Evolutionary conservation across 2,113 vertebrate species (phyloP), one percentile per base, ranked within the genome.

Genomic region (Calyptomena viridis): DNA sequence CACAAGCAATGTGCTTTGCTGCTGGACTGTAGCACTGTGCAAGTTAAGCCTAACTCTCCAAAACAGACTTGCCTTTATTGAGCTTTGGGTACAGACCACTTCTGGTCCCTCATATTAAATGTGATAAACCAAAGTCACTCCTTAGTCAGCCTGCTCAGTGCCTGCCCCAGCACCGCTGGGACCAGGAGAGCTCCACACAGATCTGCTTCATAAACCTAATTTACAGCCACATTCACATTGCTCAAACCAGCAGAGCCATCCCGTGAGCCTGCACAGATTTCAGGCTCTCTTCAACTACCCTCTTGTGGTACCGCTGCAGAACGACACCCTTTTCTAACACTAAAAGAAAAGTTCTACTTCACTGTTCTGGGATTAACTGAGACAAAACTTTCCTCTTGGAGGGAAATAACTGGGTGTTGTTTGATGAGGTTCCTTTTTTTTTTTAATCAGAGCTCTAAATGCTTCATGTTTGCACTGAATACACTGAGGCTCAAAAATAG

Each of bases 231-330:
- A 20, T 64, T 88, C 88, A 86, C 85, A 92, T 84, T 92, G 92
- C 66, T 60, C 6, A 25, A 23, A 90, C 20, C 28, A 84, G 92
- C 76, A 52, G 5, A 63, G 55, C 68, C 19, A 2, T 67, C 60
- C 39, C 0, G 0, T 50, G 47, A 80, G 72, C 82, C 64, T 35
- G 39, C 83, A 11, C 15, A 0, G 42, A 67, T 88, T 95, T 75
- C 69, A 84, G 88, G 24, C 76, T 94, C 72, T 74, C 76, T 73
- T 76, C 68, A 96, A 92, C 93, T 91, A 92, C 96, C 95, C 95
- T 96, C 95, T 96, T 89, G 95, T 93, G 96, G 96, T 79, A n/a
- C 56, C 5, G 20, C 80, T 53, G 93, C 60, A 75, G 93, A 96
- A 96, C 7, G 50, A 78, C 96, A 97, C 24, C 76, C 64, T 86